phyloP scores from a whole-genome alignment of 1,140 invertebrate species.

The Stenopsyche tienmushanensis region DNA sequence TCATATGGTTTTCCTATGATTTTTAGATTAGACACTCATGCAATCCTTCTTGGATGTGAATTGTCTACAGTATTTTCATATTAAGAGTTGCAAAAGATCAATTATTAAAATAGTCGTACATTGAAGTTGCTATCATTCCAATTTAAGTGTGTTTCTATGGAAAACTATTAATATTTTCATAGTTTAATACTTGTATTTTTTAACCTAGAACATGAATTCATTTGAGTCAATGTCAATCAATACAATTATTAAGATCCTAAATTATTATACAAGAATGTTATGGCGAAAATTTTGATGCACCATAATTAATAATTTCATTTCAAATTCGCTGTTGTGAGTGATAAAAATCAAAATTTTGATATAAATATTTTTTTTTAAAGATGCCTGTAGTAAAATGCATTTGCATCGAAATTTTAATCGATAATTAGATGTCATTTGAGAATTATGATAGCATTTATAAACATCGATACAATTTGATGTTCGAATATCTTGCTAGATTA shows the following conservation, averaged over 20 bases:
- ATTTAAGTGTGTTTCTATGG: neutral
- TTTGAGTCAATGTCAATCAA: no score
- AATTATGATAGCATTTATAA: no score
- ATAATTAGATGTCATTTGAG: neutral
- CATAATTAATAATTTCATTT: no score
- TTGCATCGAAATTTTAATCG: neutral
- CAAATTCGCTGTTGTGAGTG: neutral
- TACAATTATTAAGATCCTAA: neutral
- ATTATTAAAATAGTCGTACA: neutral
- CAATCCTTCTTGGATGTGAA: no score
- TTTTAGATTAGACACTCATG: no score
- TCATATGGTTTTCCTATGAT: no score
- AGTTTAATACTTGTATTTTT: neutral
- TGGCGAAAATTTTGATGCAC: no score
- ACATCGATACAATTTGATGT: no score
- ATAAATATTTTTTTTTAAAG: neutral
- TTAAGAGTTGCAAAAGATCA: neutral
- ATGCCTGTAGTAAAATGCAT: neutral
- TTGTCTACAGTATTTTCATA: neutral
- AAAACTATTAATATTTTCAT: neutral
- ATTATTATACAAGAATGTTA: neutral
- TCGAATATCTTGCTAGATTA: no score
- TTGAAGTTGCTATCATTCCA: neutral
- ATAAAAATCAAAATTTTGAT: neutral
- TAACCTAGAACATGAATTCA: no score